phyloP scores from a whole-genome alignment of 1,140 invertebrate species.

The Drosophila tristis region DNA sequence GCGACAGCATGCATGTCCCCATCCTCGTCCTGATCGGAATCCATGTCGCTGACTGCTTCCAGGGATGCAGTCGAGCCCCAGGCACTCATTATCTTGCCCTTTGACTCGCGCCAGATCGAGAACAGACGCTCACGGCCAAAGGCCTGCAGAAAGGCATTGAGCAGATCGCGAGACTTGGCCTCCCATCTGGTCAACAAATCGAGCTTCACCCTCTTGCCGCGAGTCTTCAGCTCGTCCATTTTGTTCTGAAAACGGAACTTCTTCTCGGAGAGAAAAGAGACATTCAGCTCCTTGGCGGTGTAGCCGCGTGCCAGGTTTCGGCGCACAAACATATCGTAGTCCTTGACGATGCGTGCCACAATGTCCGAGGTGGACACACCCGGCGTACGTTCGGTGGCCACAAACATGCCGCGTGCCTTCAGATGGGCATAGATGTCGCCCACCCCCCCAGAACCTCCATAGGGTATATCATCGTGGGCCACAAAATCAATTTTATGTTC shows the following conservation, averaged over 20 bases:
- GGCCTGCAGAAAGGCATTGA: conserved; percentile 95
- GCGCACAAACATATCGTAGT: conserved; percentile 99
- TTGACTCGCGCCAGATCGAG: conserved; percentile 95
- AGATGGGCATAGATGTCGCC: conserved; percentile 96
- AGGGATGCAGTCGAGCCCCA: conserved; percentile 88
- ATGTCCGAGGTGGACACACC: conserved; percentile 99
- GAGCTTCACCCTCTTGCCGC: conserved; percentile 93
- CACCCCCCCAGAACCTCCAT: conserved; percentile 90
- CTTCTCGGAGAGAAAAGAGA: conserved; percentile 98
- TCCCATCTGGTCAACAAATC: conserved; percentile 98
- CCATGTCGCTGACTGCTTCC: conserved; percentile 50
- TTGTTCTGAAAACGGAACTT: conserved; percentile 97
- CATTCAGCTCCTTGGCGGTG: conserved; percentile 98
- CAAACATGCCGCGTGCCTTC: conserved; percentile 98
- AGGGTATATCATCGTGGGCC: conserved; percentile 99
- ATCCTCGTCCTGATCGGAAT: conserved; percentile 37
- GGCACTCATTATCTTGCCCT: conserved; percentile 94
- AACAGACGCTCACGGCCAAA: conserved; percentile 95
- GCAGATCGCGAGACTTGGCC: conserved; percentile 97
- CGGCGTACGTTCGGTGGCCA: conserved; percentile 97
- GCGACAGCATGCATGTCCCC: too few species aligned
- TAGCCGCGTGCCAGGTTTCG: conserved; percentile 98
- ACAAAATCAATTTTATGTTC: conserved; percentile 99
- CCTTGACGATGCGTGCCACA: conserved; percentile 97
- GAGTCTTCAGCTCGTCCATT: conserved; percentile 96